Evolutionary conservation across 2,113 vertebrate genomes (phyloP), one percentile per base, ranked within the genome.

Genomic region (Callipepla californica): DNA sequence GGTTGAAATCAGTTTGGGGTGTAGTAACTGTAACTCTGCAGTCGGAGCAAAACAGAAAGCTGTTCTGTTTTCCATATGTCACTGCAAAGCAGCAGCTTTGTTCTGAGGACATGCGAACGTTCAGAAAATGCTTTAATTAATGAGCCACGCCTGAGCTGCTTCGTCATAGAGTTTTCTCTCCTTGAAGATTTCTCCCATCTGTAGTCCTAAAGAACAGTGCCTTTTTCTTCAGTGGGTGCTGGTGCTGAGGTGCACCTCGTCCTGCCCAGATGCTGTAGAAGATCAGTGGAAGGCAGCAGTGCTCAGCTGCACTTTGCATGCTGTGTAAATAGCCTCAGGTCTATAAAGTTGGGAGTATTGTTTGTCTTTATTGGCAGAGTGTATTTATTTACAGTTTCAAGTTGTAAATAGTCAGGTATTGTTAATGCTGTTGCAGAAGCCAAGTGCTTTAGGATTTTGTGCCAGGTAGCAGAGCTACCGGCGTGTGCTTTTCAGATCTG

Each of bases 41-140:
- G 53, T 85, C 83, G 86, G 88, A 93, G 25, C 92, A 91, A 75
- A 93, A 65, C 6, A 79, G 36, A 78, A 67, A 87, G 8, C 51
- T 66, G 85, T 47, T 57, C 20, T 82, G 36, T 28, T 32, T 66
- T 61, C 58, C 36, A 32, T 30, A 8, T 13, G 38, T 61, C 65
- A 7, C 47, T 83, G 76, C 82, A 87, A 89, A 96, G 5, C 73
- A 73, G 83, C 55, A 58, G 3, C 68, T 90, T n/a, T 76, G 9
- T 76, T 92, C 38, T 94, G 73, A 63, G 34, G 66, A 40, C 36
- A 13, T 3, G 13, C 3, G 45, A 73, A 36, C 53, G 23, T 72
- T 45, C 30, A 9, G 16, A 32, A 48, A 14, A 13, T 8, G 3
- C 20, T 86, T 57, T 26, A 18, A 32, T 36, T 79, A 63, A n/a